Conservation (phyloP, 2,797 vertebrate genomes). For the Paedocypris micromegethes region DNA sequence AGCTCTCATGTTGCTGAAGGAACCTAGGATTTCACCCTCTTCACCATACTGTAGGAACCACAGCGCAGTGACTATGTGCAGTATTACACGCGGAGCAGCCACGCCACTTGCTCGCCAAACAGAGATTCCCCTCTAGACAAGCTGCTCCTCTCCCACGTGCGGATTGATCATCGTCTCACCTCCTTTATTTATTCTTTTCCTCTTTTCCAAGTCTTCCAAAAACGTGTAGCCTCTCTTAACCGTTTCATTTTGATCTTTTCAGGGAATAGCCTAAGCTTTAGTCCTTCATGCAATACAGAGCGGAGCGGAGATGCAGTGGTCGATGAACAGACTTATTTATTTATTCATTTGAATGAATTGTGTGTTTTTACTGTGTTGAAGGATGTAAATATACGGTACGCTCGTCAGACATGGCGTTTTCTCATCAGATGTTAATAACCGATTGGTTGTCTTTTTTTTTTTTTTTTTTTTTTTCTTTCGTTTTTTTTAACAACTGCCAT, state of each 20-base stretch:
- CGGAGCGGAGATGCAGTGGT: slow-evolving; percentile 77
- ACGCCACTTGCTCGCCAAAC: slow-evolving; percentile 68
- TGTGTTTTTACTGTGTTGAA: slow-evolving; percentile 71
- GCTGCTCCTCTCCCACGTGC: slow-evolving; percentile 71
- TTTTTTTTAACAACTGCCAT: slow-evolving; percentile 93
- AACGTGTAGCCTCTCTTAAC: slow-evolving; percentile 69
- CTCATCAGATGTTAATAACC: slow-evolving; percentile 82
- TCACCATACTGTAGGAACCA: slow-evolving; percentile 58
- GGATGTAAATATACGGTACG: slow-evolving; percentile 76
- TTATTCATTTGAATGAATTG: slow-evolving; percentile 51
- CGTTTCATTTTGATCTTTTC: slow-evolving; percentile 77
- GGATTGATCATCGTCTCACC: slow-evolving; percentile 66
- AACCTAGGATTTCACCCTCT: slow-evolving; percentile 71
- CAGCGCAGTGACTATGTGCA: slow-evolving; percentile 69
- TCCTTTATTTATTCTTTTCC: slow-evolving; percentile 67
- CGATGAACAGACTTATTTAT: slow-evolving; percentile 59
- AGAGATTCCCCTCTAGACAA: slow-evolving; percentile 59
- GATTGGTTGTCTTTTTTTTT: not conserved
- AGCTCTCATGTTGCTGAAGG: slow-evolving; percentile 66
- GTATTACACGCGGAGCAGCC: slow-evolving; percentile 74
- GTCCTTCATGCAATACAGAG: slow-evolving; percentile 87
- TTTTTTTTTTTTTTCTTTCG: slow-evolving; percentile 41
- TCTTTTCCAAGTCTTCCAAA: slow-evolving; percentile 81
- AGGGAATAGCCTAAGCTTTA: slow-evolving; percentile 87
- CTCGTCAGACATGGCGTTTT: slow-evolving; percentile 73